These are phyloP conservation scores for Macrostomum cliftonense DNA, from an alignment of 2,888 invertebrate species.

Conservation along the genomic window DNA sequence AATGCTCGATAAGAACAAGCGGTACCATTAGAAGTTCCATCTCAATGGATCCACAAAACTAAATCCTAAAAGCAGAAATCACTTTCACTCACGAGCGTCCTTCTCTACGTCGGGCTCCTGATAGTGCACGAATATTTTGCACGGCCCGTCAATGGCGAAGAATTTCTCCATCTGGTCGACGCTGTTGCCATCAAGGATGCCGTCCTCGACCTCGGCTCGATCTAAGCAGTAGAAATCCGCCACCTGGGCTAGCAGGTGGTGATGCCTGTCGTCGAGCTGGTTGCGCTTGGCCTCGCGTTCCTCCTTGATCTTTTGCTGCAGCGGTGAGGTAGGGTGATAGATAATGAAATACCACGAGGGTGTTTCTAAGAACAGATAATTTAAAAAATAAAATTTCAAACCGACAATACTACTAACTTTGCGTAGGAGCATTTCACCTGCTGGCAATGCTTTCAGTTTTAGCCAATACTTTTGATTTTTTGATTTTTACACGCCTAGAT, in stretches of 20 bases:
- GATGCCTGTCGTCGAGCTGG: conserved; percentile 34
- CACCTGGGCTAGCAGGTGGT: conserved; percentile 31
- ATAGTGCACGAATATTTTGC: conserved; percentile 31
- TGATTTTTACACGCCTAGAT: no score
- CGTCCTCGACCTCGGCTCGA: conserved; percentile 33
- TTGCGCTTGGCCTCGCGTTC: conserved; percentile 33
- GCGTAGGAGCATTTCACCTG: not conserved
- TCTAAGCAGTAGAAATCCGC: conserved; percentile 33
- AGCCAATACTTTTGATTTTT: no score
- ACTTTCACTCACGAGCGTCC: conserved; percentile 6
- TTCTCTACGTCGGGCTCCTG: conserved; percentile 29
- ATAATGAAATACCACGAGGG: conserved; percentile 1
- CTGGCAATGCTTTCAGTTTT: no score
- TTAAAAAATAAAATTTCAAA: no score
- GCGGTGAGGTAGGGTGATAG: no score
- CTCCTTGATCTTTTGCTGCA: conserved; percentile 36
- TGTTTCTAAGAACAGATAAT: not conserved
- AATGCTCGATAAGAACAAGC: no score
- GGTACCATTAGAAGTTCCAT: no score
- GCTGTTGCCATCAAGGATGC: conserved; percentile 34
- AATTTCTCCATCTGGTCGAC: conserved; percentile 33
- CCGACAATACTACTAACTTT: no score
- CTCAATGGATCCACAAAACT: no score
- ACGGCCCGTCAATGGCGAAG: conserved; percentile 24
- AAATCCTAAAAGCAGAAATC: no score